Conservation (phyloP, 2,113 vertebrate species). For the Bubalus kerabau region DNA sequence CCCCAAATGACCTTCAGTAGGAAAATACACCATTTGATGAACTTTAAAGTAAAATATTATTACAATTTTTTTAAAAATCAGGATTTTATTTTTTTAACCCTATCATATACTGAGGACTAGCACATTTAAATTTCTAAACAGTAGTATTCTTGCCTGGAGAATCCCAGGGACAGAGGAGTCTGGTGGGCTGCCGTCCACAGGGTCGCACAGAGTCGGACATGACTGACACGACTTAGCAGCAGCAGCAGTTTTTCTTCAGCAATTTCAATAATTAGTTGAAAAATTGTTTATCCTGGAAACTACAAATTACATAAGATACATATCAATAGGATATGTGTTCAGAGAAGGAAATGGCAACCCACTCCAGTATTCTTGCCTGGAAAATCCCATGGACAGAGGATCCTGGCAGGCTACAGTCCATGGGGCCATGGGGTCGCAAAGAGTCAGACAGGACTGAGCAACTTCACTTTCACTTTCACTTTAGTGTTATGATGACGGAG, state of each 20-base stretch:
- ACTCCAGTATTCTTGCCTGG: not conserved
- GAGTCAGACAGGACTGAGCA: not conserved
- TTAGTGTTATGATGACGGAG: not conserved
- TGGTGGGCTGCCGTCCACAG: not conserved
- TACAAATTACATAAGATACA: not conserved
- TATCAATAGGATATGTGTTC: not conserved
- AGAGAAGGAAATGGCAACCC: not conserved
- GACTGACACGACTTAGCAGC: fast-evolving
- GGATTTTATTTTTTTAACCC: not conserved
- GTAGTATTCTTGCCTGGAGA: not conserved
- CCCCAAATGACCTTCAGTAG: not conserved
- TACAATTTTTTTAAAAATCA: not conserved
- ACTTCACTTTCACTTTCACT: not conserved
- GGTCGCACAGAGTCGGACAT: fast-evolving
- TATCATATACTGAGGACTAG: not conserved
- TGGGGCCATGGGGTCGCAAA: no score
- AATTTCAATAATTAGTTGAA: not conserved
- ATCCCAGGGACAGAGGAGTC: not conserved
- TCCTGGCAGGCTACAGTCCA: not conserved
- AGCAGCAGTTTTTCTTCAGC: not conserved
- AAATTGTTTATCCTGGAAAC: not conserved
- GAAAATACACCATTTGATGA: not conserved
- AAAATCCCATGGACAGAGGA: not conserved
- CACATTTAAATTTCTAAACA: not conserved
- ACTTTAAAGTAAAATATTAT: not conserved